Evolutionary conservation across 1,140 invertebrate species (phyloP).

Genomic region (Brachionus rotundiformis): DNA sequence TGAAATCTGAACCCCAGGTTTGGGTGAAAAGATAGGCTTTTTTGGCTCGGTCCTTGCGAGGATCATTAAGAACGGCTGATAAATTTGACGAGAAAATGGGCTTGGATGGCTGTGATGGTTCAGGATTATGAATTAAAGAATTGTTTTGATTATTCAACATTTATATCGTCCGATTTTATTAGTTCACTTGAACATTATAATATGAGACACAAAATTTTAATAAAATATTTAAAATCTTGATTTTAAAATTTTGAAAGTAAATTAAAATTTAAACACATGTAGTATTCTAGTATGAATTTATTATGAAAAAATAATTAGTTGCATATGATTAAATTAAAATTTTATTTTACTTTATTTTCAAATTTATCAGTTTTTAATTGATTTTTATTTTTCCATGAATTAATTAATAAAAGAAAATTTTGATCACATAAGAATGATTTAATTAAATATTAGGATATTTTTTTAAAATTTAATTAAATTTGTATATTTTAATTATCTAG

Average conservation of each 20-base stretch:
- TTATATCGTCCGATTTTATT: not conserved
- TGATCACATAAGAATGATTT: too few relatives aligned
- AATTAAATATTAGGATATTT: too few relatives aligned
- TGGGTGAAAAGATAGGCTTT: slow-evolving; percentile 84
- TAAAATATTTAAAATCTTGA: not conserved
- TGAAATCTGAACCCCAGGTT: slow-evolving; percentile 93
- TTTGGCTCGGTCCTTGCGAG: slow-evolving; percentile 72
- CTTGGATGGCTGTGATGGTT: not conserved
- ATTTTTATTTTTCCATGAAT: too few relatives aligned
- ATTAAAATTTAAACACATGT: not conserved
- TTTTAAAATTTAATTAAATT: too few relatives aligned
- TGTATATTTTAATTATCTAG: too few relatives aligned
- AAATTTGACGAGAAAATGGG: slow-evolving; percentile 72
- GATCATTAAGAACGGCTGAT: slow-evolving; percentile 92
- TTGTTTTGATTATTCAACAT: not conserved
- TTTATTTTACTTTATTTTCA: too few relatives aligned
- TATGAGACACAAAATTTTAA: not conserved
- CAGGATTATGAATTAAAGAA: not conserved
- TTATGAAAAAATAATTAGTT: not conserved
- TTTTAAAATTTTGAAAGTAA: not conserved
- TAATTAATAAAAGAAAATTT: too few relatives aligned
- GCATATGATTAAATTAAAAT: not conserved
- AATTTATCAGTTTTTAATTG: too few relatives aligned
- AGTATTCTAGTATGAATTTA: not conserved
- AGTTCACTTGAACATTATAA: not conserved